Base-by-base conservation (phyloP, 2,888 invertebrate genomes). In the Ophioninae sp. region DNA sequence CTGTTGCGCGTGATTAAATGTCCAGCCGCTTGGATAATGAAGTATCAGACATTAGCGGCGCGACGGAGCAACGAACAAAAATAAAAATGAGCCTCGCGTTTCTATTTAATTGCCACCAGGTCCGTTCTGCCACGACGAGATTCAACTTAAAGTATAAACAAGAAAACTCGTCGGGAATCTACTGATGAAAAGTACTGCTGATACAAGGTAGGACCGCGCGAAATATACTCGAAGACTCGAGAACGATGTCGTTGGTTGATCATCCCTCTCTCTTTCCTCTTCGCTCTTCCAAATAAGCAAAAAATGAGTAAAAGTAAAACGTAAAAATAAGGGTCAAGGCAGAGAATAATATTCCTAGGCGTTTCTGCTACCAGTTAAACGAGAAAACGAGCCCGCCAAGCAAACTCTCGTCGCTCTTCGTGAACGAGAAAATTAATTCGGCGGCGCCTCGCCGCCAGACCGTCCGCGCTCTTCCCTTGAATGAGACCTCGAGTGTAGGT, bases 341-440 rank as follows among this genome's bases (percentile, higher is more conserved):
- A 65, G 69, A 64, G 82, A 72, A 64, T 59, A 41, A 77, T 79
- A 67, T 73, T 68, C 65, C 73, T 73, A n/a, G 75, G 56, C 62
- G 59, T 65, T 67, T 65, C 69, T 62, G 3, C 77, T 78, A 68
- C 57, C 64, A 59, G 74, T 74, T 76, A 77, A 81, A 82, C 76
- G 81, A 76, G 84, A 77, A 84, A 84, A 82, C 69, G 82, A 84
- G 76, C 75, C 79, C 64, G 79, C 76, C 84, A 81, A 75, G 82
- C 82, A 77, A 84, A 79, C 82, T 79, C 83, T 83, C 76, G 79
- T 72, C 56, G 76, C 79, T 83, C 84, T 76, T 77, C 76, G 69
- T 64, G 76, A 68, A 65, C 75, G 81, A 78, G 86, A 85, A 84
- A 86, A 87, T 86, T 87, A 87, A 88, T 88, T 86, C 82, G 78